Evolutionary conservation across 2,797 vertebrate genomes (phyloP).

Genomic region (Euthynnus affinis): DNA sequence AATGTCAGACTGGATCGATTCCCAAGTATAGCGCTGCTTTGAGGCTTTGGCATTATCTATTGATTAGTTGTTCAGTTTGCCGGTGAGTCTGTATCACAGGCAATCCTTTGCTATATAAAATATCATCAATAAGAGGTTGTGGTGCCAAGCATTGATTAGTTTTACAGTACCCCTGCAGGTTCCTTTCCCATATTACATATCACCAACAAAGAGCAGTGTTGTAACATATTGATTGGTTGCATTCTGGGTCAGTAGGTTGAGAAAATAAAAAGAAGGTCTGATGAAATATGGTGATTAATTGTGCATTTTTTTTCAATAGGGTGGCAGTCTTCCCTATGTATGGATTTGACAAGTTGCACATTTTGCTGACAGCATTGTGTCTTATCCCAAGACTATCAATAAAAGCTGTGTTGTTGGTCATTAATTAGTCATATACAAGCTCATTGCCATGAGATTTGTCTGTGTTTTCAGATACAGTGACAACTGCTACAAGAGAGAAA

Average conservation of each 20-base stretch:
- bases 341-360: background rate
- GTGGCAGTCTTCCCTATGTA: background rate
- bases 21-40: slow-evolving; percentile 28
- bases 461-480: slow-evolving; percentile 9
- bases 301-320: background rate
- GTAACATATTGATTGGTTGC: slow-evolving; percentile 22
- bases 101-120: slow-evolving; percentile 27
- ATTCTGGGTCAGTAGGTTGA: slow-evolving; percentile 1
- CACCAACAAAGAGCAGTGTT: slow-evolving; percentile 10
- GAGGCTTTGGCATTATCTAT: slow-evolving; percentile 34
- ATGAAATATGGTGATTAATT: background rate
- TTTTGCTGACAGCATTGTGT: background rate
- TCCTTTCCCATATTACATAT: slow-evolving; percentile 25
- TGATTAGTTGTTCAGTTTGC: slow-evolving; percentile 42
- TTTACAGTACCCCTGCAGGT: slow-evolving; percentile 33
- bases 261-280: slow-evolving; percentile 1
- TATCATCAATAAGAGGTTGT: slow-evolving; percentile 35
- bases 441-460: slow-evolving; percentile 2
- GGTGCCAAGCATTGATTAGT: slow-evolving; percentile 48
- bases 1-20: slow-evolving; percentile 9
- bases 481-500: slow-evolving; percentile 4
- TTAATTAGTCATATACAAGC: slow-evolving; percentile 1
- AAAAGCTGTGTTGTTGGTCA: background rate
- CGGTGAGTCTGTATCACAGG: slow-evolving; percentile 12
- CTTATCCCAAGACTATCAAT: slow-evolving; percentile 7